A percentile compares a stretch with the other conserved stretches of the same genome.
Evolutionary conservation across 2,888 invertebrate genomes (phyloP).

Genomic region (Erebia palarica): DNA sequence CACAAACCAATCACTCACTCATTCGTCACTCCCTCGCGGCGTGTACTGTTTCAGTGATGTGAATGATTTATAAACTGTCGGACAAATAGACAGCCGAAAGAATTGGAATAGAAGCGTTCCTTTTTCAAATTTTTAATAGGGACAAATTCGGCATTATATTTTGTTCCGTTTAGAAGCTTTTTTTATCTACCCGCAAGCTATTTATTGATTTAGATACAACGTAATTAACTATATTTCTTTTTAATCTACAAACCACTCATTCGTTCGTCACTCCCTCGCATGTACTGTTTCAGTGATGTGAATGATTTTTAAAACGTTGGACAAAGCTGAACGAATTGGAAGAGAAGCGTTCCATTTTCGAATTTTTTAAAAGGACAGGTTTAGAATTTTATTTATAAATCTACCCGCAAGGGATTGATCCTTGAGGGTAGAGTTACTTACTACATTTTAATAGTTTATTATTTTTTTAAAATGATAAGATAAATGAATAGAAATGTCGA

Average conservation of each 20-base stretch:
- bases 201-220: too few relatives aligned
- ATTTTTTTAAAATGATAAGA: too few relatives aligned
- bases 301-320: constrained; percentile 28
- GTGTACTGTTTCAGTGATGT: constrained; percentile 18
- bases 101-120: constrained; percentile 16
- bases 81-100: constrained; percentile 17
- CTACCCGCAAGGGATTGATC: not conserved
- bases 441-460: too few relatives aligned
- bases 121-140: constrained; percentile 5
- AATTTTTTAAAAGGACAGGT: constrained; percentile 5
- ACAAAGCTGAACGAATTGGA: constrained; percentile 17
- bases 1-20: constrained; percentile 27
- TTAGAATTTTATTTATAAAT: not conserved
- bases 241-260: constrained; percentile 22
- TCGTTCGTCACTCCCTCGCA: constrained; percentile 22
- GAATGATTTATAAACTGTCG: constrained; percentile 29
- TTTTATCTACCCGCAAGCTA: not conserved
- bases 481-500: too few relatives aligned
- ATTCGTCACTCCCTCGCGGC: constrained; percentile 18
- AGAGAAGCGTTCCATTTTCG: constrained; percentile 8
- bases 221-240: not conserved
- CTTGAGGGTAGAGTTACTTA: too few relatives aligned
- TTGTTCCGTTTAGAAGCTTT: not conserved
- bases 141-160: not conserved
- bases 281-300: constrained; percentile 19